These are phyloP conservation scores for Temnothorax curvispinosus DNA, from an alignment of 1,140 invertebrate genomes.

Conservation along the genomic window DNA sequence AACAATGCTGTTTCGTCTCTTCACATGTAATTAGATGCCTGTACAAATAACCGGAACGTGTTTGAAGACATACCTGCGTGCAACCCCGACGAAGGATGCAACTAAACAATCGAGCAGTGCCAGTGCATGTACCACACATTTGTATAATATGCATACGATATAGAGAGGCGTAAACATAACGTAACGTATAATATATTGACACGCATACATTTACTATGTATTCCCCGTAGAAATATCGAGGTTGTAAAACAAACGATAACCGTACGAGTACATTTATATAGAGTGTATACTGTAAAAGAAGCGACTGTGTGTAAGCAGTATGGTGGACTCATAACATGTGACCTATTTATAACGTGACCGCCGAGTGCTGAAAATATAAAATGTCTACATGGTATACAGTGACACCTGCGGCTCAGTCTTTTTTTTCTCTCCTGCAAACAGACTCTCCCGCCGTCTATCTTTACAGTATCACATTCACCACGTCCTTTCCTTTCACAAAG, in stretches of 20 bases:
- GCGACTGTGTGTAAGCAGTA: slow-evolving; percentile 65
- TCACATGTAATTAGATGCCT: not conserved
- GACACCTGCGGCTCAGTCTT: slow-evolving; percentile 13
- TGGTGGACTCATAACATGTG: slow-evolving; percentile 66
- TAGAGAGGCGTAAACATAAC: slow-evolving; percentile 27
- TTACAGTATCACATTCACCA: slow-evolving; percentile 20
- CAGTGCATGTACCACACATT: slow-evolving; percentile 53
- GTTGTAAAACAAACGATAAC: slow-evolving; percentile 28
- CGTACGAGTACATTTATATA: slow-evolving; percentile 48
- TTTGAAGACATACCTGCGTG: not conserved
- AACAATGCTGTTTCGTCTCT: not conserved
- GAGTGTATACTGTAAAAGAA: slow-evolving; percentile 54
- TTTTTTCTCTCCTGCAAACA: slow-evolving; percentile 22
- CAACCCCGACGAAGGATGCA: slow-evolving; percentile 28
- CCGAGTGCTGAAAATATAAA: slow-evolving; percentile 72
- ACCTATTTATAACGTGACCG: slow-evolving; percentile 75
- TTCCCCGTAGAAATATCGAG: slow-evolving; percentile 44
- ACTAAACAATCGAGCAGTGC: slow-evolving; percentile 59
- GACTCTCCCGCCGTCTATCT: not conserved
- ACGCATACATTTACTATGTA: slow-evolving; percentile 36
- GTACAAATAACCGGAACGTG: slow-evolving; percentile 28
- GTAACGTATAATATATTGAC: slow-evolving; percentile 13
- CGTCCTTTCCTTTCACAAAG: slow-evolving; percentile 15
- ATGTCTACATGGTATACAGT: slow-evolving; percentile 71
- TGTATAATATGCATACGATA: slow-evolving; percentile 43